Evolutionary conservation across 2,888 invertebrate genomes (phyloP), one percentile per base, ranked within the genome.

Genomic region (Colostygia pectinataria): DNA sequence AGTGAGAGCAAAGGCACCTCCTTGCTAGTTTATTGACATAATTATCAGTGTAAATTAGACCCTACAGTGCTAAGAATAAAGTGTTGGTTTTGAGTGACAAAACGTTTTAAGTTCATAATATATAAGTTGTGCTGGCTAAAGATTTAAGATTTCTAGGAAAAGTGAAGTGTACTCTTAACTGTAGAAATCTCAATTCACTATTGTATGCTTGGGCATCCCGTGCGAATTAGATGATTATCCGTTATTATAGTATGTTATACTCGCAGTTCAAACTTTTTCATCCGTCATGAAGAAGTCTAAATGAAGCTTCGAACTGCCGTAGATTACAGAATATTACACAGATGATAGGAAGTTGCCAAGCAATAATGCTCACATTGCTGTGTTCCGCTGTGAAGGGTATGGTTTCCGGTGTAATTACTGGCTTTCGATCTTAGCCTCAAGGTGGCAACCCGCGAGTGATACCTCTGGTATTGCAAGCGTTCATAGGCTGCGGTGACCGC

Each of bases 41-140:
- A 48, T 53, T 53, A 57, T 60, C 57, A 57, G 60, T 61, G 60
- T 61, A 61, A 63, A 66, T 63, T 63, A 66, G 65, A 71, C 69
- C 59, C 54, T 73, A 71, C 64, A 65, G 75, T 77, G 76, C 65
- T 77, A 76, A 77, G 77, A 60, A 63, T 74, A 76, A 71, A 79
- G 77, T 77, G 77, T 75, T 69, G n/a, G 66, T 72, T 70, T 73
- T 69, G 71, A 72, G 74, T 75, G 73, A 66, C 65, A 43, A 45
- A 65, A 59, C 55, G 58, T 64, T 67, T 52, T 68, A 64, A 66
- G 67, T 71, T 67, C 52, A 61, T 53, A 48, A n/a, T 34, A 46
- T 57, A 51, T 62, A 64, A 64, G 64, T 63, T 59, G 63, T 64
- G 67, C 64, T 61, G 63, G 65, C 53, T 55, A 43, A 60, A 57